Conservation (phyloP, 2,888 invertebrate genomes). For the Epinotia brunnichana region DNA sequence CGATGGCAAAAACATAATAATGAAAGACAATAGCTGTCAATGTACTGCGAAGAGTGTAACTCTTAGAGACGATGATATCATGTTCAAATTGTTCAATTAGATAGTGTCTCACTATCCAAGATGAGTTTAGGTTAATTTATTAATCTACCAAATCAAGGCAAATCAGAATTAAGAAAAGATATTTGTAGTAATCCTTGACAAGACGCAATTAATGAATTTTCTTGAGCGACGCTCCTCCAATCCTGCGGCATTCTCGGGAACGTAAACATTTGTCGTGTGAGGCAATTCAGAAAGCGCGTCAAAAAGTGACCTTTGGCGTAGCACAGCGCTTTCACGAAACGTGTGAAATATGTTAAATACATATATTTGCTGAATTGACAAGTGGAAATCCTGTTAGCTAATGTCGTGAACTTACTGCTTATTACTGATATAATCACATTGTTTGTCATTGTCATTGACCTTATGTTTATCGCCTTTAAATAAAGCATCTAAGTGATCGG, state of each 20-base stretch:
- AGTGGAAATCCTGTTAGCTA: not conserved
- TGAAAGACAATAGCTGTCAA: constrained; percentile 6
- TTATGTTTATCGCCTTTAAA: too few relatives aligned
- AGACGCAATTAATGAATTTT: constrained; percentile 37
- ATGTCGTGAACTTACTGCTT: not conserved
- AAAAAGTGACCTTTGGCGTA: constrained; percentile 26
- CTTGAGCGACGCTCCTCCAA: constrained; percentile 36
- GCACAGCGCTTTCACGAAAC: constrained; percentile 28
- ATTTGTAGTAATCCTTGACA: constrained; percentile 1
- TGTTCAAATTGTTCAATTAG: not conserved
- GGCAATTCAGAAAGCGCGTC: constrained; percentile 28
- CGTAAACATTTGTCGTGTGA: constrained; percentile 45
- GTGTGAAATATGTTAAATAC: constrained; percentile 13
- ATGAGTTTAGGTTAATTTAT: not conserved
- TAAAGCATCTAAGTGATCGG: too few relatives aligned
- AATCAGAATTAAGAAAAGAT: constrained; percentile 4
- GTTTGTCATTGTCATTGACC: too few relatives aligned
- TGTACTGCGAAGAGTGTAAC: not conserved
- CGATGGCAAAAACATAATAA: constrained; percentile 12
- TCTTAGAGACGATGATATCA: not conserved
- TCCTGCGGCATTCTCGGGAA: constrained; percentile 44
- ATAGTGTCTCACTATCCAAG: not conserved
- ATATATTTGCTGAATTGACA: not conserved
- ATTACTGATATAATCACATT: too few relatives aligned
- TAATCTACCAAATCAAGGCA: not conserved